Evolutionary conservation across 2,113 vertebrate genomes (phyloP).

Genomic region (Dromaius novaehollandiae): DNA sequence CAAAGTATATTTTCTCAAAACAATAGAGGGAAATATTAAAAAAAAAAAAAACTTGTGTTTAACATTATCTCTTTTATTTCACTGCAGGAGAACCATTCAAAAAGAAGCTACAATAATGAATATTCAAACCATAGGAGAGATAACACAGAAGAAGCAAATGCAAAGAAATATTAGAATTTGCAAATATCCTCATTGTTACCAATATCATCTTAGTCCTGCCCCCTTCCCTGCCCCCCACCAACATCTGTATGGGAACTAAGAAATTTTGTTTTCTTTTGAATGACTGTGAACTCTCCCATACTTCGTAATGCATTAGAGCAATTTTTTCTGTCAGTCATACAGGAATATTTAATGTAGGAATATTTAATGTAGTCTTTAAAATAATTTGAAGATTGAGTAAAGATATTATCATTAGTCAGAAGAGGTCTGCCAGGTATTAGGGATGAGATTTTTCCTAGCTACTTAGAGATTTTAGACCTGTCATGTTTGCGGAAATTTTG

Average conservation of each 20-base stretch:
- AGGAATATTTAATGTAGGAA: neutral
- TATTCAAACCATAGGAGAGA: neutral
- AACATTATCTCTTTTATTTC: slow-evolving; percentile 31
- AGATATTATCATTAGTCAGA: neutral
- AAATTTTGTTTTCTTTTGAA: neutral
- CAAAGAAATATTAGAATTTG: slow-evolving; percentile 16
- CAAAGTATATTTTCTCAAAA: neutral
- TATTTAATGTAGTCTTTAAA: neutral
- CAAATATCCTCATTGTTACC: neutral
- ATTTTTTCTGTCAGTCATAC: neutral
- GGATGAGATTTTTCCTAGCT: neutral
- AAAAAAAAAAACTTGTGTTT: slow-evolving; percentile 11
- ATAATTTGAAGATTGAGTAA: neutral
- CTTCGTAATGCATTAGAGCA: neutral
- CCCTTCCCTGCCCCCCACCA: neutral
- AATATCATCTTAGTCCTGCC: neutral
- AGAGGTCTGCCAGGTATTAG: neutral
- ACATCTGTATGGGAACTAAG: neutral
- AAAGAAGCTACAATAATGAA: slow-evolving; percentile 1
- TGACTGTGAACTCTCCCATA: slow-evolving; percentile 16
- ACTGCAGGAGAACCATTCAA: slow-evolving; percentile 1
- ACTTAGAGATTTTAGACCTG: no score
- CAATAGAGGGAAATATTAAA: neutral
- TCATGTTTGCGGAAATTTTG: neutral
- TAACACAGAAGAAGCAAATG: neutral